Percentiles rank a stretch among this genome's conserved stretches.
Evolutionary conservation across 92 coral and sea anemone genomes (phyloP).

Genomic region (Actinostola sp.): DNA sequence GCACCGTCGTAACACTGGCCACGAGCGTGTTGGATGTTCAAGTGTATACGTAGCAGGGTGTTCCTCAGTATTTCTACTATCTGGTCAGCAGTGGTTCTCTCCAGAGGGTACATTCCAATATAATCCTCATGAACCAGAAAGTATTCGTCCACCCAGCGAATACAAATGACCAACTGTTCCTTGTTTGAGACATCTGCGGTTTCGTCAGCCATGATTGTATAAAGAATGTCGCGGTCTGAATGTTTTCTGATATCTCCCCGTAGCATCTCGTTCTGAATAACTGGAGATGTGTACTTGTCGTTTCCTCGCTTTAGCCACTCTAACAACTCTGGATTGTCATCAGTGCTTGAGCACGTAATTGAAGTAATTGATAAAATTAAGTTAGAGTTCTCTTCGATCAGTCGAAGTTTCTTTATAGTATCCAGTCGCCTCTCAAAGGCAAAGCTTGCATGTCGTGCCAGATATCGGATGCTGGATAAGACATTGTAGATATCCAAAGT

Average conservation of each 20-base stretch:
- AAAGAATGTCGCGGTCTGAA: constrained; percentile 49
- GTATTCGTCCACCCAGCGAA: constrained; percentile 53
- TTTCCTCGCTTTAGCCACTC: constrained; percentile 51
- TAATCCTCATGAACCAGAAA: constrained; percentile 54
- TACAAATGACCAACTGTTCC: constrained; percentile 63
- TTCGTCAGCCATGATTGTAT: constrained; percentile 65
- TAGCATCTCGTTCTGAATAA: constrained; percentile 46
- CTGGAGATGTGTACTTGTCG: constrained; percentile 53
- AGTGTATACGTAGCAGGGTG: constrained; percentile 27
- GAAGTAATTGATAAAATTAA: too few relatives aligned
- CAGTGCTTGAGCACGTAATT: too few relatives aligned
- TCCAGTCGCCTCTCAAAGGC: too few relatives aligned
- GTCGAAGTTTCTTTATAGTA: too few relatives aligned
- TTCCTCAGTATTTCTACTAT: constrained; percentile 40
- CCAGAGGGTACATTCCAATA: constrained; percentile 48
- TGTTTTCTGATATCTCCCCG: constrained; percentile 42
- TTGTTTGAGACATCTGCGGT: constrained; percentile 63
- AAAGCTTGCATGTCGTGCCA: too few relatives aligned
- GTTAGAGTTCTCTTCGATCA: too few relatives aligned
- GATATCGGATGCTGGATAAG: too few relatives aligned
- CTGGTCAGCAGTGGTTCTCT: constrained; percentile 46
- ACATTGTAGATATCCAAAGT: too few relatives aligned
- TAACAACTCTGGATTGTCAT: too few relatives aligned
- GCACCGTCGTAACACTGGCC: constrained; percentile 61
- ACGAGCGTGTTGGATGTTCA: constrained; percentile 37